A percentile compares a stretch with the other conserved stretches of the same genome.
Evolutionary conservation across 2,888 invertebrate genomes (phyloP).

Genomic region (Toxonevra muliebris): DNA sequence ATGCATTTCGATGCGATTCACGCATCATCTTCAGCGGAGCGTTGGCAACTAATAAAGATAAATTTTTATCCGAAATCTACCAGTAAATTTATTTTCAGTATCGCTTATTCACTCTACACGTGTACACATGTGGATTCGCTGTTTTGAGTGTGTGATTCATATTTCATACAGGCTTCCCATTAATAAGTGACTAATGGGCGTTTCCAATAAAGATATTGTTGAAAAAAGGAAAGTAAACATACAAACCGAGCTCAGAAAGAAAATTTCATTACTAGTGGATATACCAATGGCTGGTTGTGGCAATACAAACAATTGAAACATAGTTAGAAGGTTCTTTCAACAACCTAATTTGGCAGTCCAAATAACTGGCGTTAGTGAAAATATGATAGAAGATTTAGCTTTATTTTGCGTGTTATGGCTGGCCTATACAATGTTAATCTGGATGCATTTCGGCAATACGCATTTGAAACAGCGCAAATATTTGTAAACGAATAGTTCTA

Average conservation of each 20-base stretch:
- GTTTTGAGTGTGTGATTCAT: constrained; percentile 1
- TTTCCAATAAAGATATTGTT: no score
- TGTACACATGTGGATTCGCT: constrained; percentile 7
- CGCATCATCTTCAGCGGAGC: no score
- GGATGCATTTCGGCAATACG: constrained; percentile 26
- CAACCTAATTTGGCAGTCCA: constrained; percentile 28
- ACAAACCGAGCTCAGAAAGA: no score
- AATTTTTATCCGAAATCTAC: constrained; percentile 19
- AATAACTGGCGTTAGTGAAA: constrained; percentile 31
- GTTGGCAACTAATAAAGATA: constrained; percentile 17
- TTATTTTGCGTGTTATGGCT: constrained; percentile 28
- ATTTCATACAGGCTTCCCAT: neutral
- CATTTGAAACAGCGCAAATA: constrained; percentile 26
- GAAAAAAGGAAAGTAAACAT: no score
- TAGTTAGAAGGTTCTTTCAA: constrained; percentile 33
- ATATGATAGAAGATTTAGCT: constrained; percentile 26
- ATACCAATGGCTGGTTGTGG: constrained; percentile 29
- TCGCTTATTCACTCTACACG: neutral
- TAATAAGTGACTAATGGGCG: neutral
- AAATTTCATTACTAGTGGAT: constrained; percentile 26
- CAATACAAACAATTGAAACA: constrained; percentile 34
- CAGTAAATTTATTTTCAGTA: neutral
- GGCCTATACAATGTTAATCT: constrained; percentile 21
- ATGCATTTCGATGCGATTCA: constrained; percentile 26
- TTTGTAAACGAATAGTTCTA: constrained; percentile 35